Evolutionary conservation across 2,113 vertebrate species (phyloP), one percentile per base, ranked within the genome.

Genomic region (Herpetotheres cachinnans): DNA sequence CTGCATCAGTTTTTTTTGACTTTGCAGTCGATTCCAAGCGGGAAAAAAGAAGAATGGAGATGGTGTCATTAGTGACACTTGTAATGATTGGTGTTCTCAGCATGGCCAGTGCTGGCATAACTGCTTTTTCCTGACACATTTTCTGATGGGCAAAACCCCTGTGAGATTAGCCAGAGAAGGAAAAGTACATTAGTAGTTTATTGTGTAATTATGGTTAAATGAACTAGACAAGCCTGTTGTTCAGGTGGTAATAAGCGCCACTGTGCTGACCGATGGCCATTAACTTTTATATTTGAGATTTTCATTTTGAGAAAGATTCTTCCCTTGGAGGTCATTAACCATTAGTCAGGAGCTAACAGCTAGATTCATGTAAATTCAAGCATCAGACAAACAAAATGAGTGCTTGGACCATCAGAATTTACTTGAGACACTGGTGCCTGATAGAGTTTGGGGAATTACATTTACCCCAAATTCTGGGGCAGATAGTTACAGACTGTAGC

Each of bases 1-100:
- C 90, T 91, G 94, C 77, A 67, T 88, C 69, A 74, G 56, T 26
- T 85, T 92, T 92, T 82, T 88, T 85, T 42, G 63, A 49, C 76
- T 73, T 93, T 80, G 66, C 44, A 34, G 32, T 56, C 24, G 0
- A 20, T 50, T 72, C 38, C 32, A 61, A 38, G 52, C 59, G 83
- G 70, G 46, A 70, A 54, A 59, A 86, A 81, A 62, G 29, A 73
- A 20, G 24, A 80, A 54, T 19, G 21, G 83, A 34, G 46, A 27
- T 2, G 2, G 19, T 82, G 18, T 22, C 26, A 4, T 79, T 82
- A 47, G 52, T 65, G 17, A 38, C 59, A 46, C 36, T 46, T 49
- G 74, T 49, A 59, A 5, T 55, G 44, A 40, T 36, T 86, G 46
- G 52, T 42, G 10, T 79, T 95, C 86, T 50, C 47, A 32, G 88